A percentile compares a stretch with the other conserved stretches of the same genome.
Conservation (phyloP, 2,888 invertebrate genomes). For the Cecidostiba fungosa region DNA sequence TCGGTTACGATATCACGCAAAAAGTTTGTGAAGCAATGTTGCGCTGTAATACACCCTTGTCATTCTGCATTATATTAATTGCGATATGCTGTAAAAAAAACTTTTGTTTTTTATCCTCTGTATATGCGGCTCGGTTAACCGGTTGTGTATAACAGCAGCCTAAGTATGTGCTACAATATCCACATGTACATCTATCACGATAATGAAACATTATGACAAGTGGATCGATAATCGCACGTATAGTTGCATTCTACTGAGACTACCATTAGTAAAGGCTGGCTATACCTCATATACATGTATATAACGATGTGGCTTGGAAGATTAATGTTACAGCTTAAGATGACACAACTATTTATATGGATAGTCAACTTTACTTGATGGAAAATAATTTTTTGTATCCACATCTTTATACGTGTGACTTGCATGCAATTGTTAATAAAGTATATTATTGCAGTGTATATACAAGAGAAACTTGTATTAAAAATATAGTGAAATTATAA, state of each 20-base stretch:
- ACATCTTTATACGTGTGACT: too few species aligned
- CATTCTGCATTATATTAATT: background rate
- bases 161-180: background rate
- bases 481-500: too few species aligned
- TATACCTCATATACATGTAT: background rate
- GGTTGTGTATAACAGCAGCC: background rate
- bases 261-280: background rate
- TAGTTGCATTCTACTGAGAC: background rate
- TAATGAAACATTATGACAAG: constrained; percentile 16
- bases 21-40: background rate
- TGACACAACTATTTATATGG: too few species aligned
- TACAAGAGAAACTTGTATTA: too few species aligned
- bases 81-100: background rate
- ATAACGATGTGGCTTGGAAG: background rate
- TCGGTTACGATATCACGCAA: background rate
- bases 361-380: too few species aligned
- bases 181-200: background rate
- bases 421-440: too few species aligned
- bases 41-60: background rate
- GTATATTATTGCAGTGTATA: too few species aligned
- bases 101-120: background rate
- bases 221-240: constrained; percentile 11
- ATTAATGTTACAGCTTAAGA: too few species aligned
- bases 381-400: too few species aligned
- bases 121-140: background rate